Conservation (phyloP, 2,888 invertebrate species). For the Dione juno region DNA sequence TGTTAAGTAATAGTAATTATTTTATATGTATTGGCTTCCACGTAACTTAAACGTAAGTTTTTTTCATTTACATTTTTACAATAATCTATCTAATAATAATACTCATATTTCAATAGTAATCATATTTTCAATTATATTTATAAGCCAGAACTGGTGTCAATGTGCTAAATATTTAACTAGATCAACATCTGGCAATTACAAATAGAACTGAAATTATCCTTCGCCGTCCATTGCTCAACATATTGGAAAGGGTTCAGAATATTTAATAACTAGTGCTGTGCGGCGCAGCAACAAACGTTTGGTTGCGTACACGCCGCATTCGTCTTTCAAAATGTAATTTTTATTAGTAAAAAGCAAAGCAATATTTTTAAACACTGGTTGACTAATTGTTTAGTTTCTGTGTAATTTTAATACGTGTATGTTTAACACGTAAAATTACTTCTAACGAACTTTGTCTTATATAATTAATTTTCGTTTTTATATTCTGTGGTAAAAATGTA, state of each 20-base stretch:
- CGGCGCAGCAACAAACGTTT: constrained; percentile 33
- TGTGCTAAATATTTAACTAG: constrained; percentile 20
- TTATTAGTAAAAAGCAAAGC: not conserved
- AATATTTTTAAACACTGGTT: not conserved
- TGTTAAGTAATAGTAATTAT: not conserved
- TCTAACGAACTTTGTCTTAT: too few species aligned
- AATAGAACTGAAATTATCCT: constrained; percentile 38
- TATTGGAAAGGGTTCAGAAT: constrained; percentile 45
- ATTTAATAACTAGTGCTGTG: constrained; percentile 33
- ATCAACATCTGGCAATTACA: constrained; percentile 33
- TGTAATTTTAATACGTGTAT: too few species aligned
- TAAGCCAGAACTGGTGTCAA: not conserved
- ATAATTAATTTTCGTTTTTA: too few species aligned
- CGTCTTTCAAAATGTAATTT: constrained; percentile 28
- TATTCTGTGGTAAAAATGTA: too few species aligned
- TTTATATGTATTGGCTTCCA: not conserved
- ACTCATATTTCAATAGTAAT: not conserved
- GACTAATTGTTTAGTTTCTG: not conserved
- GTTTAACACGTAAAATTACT: too few species aligned
- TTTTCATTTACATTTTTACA: not conserved
- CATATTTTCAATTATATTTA: not conserved
- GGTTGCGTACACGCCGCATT: constrained; percentile 30
- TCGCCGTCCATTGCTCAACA: constrained; percentile 42
- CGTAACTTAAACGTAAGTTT: not conserved
- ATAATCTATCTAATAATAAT: too few species aligned